Percentiles rank a stretch among this genome's conserved stretches.
phyloP scores from a whole-genome alignment of 2,113 vertebrate species.

The Ifrita kowaldi region DNA sequence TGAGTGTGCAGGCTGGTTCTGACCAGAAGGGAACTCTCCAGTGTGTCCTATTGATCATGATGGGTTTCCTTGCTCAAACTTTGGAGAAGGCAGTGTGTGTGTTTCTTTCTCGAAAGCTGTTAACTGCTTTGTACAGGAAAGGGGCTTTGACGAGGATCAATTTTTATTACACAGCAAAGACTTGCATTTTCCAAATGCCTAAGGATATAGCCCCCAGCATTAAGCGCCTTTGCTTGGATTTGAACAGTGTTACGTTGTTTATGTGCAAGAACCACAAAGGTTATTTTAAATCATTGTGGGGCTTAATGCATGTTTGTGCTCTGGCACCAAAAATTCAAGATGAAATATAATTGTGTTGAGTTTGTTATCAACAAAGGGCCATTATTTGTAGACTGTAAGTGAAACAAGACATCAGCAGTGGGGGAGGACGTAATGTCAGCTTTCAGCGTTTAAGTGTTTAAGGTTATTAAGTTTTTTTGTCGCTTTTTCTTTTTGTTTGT shows the following conservation, averaged over 20 bases:
- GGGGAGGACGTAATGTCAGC: neutral
- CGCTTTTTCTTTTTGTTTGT: neutral
- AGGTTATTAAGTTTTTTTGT: neutral
- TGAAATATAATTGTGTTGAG: slow-evolving; percentile 1
- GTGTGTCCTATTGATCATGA: neutral
- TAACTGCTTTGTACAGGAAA: neutral
- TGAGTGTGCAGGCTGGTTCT: neutral
- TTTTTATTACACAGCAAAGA: slow-evolving; percentile 22
- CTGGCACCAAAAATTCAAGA: slow-evolving; percentile 29
- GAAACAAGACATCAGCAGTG: neutral
- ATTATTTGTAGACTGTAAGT: neutral
- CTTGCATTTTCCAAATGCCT: slow-evolving; percentile 48
- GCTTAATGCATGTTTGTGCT: slow-evolving; percentile 26
- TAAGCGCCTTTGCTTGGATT: slow-evolving; percentile 46
- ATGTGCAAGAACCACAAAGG: slow-evolving; percentile 18
- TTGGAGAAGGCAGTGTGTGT: neutral
- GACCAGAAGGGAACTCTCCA: neutral
- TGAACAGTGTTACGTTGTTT: slow-evolving; percentile 44
- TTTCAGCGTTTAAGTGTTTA: neutral
- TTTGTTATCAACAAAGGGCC: slow-evolving; percentile 38
- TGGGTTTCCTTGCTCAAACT: neutral
- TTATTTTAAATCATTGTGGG: slow-evolving; percentile 26
- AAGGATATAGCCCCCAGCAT: slow-evolving; percentile 43
- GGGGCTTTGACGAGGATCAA: slow-evolving; percentile 31
- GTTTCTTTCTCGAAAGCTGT: neutral